Percentiles rank a stretch among this genome's conserved stretches.
These are phyloP conservation scores for Thermophis baileyi DNA, from an alignment of 2,113 vertebrate species.

Conservation along the genomic window DNA sequence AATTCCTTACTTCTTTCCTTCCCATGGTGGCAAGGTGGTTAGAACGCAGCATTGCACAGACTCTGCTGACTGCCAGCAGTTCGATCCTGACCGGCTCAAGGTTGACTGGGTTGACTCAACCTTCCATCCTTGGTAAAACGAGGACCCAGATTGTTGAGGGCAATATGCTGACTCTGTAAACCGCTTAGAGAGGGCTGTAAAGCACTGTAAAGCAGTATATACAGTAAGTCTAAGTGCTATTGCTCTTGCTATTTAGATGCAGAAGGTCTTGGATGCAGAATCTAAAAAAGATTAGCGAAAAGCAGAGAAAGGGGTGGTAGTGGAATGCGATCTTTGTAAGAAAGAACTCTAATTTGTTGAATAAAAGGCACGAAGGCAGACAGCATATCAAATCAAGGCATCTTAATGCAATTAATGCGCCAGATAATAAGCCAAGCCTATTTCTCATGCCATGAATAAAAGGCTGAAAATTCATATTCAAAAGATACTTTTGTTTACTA, in stretches of 20 bases:
- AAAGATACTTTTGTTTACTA: constrained; percentile 39
- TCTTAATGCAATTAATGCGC: constrained; percentile 4
- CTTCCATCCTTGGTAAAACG: too few relatives aligned
- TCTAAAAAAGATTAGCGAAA: background rate
- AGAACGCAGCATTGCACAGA: too few relatives aligned
- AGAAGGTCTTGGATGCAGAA: background rate
- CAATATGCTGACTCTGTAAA: too few relatives aligned
- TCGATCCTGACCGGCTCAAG: too few relatives aligned
- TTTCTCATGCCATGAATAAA: constrained; percentile 10
- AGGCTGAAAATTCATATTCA: constrained; percentile 34
- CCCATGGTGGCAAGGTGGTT: too few relatives aligned
- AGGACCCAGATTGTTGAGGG: too few relatives aligned
- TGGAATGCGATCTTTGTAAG: background rate
- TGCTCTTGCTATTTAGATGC: background rate
- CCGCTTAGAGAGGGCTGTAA: too few relatives aligned
- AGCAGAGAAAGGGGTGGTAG: background rate
- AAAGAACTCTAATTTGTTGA: background rate
- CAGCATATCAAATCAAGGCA: background rate
- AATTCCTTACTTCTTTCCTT: too few relatives aligned
- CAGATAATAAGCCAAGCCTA: constrained; percentile 5
- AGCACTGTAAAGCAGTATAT: too few relatives aligned
- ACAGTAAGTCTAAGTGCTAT: too few relatives aligned
- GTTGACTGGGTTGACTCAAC: too few relatives aligned
- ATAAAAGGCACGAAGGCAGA: background rate
- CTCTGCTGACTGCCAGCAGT: too few relatives aligned